phyloP scores from a whole-genome alignment of 2,113 vertebrate genomes.

The Fregata magnificens region DNA sequence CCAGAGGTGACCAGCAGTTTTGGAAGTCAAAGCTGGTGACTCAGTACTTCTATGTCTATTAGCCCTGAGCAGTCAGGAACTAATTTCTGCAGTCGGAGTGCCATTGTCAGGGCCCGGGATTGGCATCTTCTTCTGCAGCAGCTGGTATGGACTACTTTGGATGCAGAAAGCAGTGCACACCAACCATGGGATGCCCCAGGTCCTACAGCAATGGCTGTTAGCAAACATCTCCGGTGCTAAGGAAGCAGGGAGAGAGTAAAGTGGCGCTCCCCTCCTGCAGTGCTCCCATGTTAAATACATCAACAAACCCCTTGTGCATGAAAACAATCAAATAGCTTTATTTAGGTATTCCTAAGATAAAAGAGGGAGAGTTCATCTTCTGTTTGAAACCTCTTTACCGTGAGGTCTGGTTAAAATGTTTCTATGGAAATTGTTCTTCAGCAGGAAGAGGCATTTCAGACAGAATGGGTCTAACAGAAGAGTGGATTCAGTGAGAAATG shows the following conservation, averaged over 20 bases:
- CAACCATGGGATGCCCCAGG: not conserved
- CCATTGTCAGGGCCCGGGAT: not conserved
- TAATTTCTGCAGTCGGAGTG: not conserved
- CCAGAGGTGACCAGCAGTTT: not conserved
- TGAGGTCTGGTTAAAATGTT: not conserved
- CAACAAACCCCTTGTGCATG: not conserved
- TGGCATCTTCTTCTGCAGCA: not conserved
- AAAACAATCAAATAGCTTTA: not conserved
- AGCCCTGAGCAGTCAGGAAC: not conserved
- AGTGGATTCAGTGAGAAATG: not conserved
- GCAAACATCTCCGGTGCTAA: not conserved
- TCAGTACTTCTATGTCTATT: not conserved
- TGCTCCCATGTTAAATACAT: not conserved
- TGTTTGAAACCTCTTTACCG: not conserved
- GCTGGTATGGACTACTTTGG: not conserved
- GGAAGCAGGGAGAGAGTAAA: not conserved
- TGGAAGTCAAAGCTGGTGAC: not conserved
- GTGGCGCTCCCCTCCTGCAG: rapidly evolving
- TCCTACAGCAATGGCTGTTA: not conserved
- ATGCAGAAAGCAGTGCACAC: not conserved
- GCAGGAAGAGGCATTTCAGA: not conserved
- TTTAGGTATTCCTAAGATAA: not conserved
- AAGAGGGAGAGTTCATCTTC: not conserved
- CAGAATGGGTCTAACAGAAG: not conserved
- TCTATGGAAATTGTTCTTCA: not conserved